Evolutionary conservation across 2,797 vertebrate species (phyloP), one percentile per base, ranked within the genome.

Genomic region (Gadopsis bispinosus): DNA sequence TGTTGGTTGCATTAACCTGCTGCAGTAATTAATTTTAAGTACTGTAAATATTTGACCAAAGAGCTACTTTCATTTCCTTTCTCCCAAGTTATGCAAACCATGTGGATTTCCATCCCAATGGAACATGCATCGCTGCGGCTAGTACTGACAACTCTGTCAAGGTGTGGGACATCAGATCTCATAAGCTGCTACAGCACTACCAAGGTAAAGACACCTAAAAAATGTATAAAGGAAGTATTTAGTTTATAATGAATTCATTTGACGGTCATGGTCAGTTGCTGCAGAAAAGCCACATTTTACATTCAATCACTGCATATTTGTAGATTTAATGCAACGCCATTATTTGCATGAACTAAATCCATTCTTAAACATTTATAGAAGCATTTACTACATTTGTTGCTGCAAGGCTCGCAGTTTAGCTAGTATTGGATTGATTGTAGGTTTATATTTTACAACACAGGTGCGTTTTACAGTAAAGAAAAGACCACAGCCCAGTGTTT

Each of bases 121-220:
- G 98, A 5, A 97, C 96, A 0, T 99, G 97, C 84, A 94, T 99
- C 2, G 98, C 98, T 1, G 95, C 96, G 0, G 97, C 96, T 0
- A 84, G 97, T 20, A 97, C 96, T 39, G 97, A 99, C 91, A 96
- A 95, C 94, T 97, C 97, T 0, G 96, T 99, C 47, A 99, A 99
- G 84, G 94, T 99, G 50, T 99, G 98, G 98, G 98, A 99, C 16
- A 92, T 99, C 80, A 95, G 98, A 84, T 97, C 96, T 48, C 96
- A 97, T 73, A 97, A 96, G 70, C 96, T 99, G 68, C 91, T 99
- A 4, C 98, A 99, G 50, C 98, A 99, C 77, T 99, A 99, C 73
- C 97, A 97, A 93, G 92, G 98, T 98, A 93, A 95, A 92, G 61
- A 59, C 65, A 35, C 4, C 14, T 48, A 7, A 26, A 20, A 58